phyloP scores from a whole-genome alignment of 2,113 vertebrate species.

The Ammodytes dubius region DNA sequence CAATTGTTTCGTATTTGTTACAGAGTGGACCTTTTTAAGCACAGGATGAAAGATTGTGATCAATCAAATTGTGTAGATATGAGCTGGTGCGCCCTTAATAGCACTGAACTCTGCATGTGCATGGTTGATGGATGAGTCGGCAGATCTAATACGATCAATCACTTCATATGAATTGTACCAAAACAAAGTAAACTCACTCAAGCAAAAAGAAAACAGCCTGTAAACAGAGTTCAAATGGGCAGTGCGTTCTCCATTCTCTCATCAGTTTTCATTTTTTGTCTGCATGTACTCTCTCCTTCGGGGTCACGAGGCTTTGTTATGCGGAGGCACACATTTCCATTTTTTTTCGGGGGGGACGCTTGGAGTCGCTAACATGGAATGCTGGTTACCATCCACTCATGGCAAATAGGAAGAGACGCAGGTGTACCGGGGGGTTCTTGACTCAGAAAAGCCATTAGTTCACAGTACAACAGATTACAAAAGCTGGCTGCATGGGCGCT shows the following conservation, averaged over 20 bases:
- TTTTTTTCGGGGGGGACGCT: neutral
- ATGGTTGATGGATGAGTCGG: neutral
- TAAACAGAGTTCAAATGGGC: neutral
- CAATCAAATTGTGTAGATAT: neutral
- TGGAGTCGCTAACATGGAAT: constrained; percentile 10
- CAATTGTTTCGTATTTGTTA: too few species aligned
- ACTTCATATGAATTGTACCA: neutral
- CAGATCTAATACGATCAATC: constrained; percentile 2
- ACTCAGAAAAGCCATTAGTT: constrained; percentile 69
- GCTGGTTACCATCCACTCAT: constrained; percentile 32
- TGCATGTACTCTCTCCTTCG: constrained; percentile 1
- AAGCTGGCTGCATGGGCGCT: constrained; percentile 32
- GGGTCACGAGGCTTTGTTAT: constrained; percentile 19
- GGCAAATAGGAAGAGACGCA: constrained; percentile 66
- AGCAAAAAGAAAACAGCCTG: constrained; percentile 8
- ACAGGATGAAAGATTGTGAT: neutral
- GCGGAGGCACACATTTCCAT: constrained; percentile 32
- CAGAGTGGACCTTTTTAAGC: neutral
- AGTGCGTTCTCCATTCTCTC: neutral
- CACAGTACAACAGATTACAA: constrained; percentile 66
- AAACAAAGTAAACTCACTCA: neutral
- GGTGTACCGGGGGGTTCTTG: constrained; percentile 55
- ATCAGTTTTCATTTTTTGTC: constrained; percentile 14
- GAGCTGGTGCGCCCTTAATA: neutral
- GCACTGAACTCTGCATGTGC: neutral